Conservation (phyloP, 92 coral and sea anemone species). For the Metridium senile region DNA sequence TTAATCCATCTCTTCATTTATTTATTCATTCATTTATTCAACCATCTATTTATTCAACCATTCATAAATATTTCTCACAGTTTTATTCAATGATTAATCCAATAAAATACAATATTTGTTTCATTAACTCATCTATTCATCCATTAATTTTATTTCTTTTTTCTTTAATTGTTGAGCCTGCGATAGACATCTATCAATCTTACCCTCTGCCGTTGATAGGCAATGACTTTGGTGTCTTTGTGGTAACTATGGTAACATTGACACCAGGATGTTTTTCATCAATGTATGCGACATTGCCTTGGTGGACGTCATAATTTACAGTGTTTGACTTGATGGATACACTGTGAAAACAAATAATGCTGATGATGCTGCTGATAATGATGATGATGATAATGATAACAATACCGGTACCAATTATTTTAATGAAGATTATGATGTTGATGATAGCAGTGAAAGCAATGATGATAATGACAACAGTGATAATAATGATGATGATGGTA, state of each 20-base stretch:
- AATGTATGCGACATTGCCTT: constrained; percentile 64
- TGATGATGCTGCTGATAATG: neutral
- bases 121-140: neutral
- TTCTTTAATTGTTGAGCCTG: neutral
- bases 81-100: neutral
- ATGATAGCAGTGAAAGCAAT: neutral
- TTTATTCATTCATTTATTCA: too few species aligned
- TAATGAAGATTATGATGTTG: neutral
- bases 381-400: neutral
- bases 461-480: neutral
- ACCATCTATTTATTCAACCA: too few species aligned
- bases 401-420: neutral
- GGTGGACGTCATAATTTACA: constrained; percentile 62
- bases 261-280: constrained; percentile 67
- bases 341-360: constrained; percentile 17
- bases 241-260: constrained; percentile 66
- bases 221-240: constrained; percentile 52
- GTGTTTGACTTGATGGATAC: constrained; percentile 15
- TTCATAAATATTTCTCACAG: too few species aligned
- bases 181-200: neutral
- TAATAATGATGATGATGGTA: neutral
- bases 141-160: neutral
- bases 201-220: constrained; percentile 57
- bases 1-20: neutral
- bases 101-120: too few species aligned